Evolutionary conservation across 2,888 invertebrate species (phyloP), one percentile per base, ranked within the genome.

Genomic region (Hirudinaria manillensis): DNA sequence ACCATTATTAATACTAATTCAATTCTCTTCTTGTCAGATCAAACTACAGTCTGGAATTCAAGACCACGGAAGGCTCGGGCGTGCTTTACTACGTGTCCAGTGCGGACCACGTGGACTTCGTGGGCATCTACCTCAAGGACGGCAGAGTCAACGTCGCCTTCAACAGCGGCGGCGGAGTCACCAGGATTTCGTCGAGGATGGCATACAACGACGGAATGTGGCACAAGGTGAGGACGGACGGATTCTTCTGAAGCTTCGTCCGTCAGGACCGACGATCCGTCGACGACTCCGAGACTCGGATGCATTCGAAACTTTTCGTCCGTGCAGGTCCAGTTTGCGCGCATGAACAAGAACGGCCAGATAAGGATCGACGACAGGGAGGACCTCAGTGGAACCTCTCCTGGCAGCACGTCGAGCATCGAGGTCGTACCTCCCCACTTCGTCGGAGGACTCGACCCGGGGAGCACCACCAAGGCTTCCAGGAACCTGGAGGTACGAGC

Each of bases 141-240:
- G 86, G 87, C 0, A 92, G 91, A 82, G 92, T 94, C 0, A 90
- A 92, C 36, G 87, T 94, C 71, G 90, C 90, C 16, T 90, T 94
- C 82, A 93, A 98, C 83, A 89, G 96, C 76, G 98, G 98, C 10
- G 91, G 92, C 82, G 93, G 93, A 79, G 89, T 91, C 0, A 86
- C 83, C 6, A 89, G 90, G 67, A 89, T 90, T 78, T 89, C 93
- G 70, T 91, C 91, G 82, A 89, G 89, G 24, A 90, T 89, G 81
- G 89, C 89, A 16, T 92, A 92, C 84, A 90, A 89, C 81, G 93
- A 97, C 86, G 89, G 91, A 80, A 87, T 89, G 45, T 99, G 98
- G 97, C 93, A 97, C 85, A 92, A 93, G 85, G 91, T 93, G 74
- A 45, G 45, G 45, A 45, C n/a, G n/a, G n/a, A n/a, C n/a, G n/a